Evolutionary conservation across 2,113 vertebrate species (phyloP).

Genomic region (Baryphthengus martii): DNA sequence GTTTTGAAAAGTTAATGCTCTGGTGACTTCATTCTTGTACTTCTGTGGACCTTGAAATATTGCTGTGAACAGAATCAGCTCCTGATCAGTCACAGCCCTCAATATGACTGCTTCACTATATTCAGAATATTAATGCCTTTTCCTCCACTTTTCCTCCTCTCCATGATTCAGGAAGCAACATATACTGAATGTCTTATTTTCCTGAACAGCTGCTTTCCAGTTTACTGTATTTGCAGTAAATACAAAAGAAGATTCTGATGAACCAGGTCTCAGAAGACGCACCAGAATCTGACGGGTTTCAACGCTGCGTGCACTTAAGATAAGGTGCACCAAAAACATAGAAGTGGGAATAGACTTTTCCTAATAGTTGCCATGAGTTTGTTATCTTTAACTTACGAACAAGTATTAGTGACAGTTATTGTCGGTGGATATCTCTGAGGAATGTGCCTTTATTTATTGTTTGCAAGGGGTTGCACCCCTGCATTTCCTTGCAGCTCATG

Average conservation of each 20-base stretch:
- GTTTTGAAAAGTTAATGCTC: not conserved
- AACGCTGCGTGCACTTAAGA: not conserved
- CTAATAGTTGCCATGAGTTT: not conserved
- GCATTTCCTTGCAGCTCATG: not conserved
- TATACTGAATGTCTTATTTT: not conserved
- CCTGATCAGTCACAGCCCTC: not conserved
- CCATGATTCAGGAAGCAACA: not conserved
- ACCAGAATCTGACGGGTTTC: not conserved
- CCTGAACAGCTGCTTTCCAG: not conserved
- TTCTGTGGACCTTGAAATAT: not conserved
- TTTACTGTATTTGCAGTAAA: not conserved
- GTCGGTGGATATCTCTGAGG: not conserved
- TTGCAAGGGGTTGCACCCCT: not conserved
- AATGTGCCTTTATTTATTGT: not conserved
- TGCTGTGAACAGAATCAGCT: not conserved
- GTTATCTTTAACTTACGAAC: not conserved
- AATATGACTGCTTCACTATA: not conserved
- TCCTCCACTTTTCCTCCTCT: not conserved
- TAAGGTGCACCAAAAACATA: not conserved
- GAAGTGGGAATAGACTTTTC: not conserved
- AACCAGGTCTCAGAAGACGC: not conserved
- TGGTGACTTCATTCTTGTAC: not conserved
- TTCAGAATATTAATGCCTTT: not conserved
- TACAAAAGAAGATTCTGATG: not conserved
- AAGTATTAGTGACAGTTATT: not conserved